Evolutionary conservation across 2,113 vertebrate genomes (phyloP).

Genomic region (Muscicapa adusta): DNA sequence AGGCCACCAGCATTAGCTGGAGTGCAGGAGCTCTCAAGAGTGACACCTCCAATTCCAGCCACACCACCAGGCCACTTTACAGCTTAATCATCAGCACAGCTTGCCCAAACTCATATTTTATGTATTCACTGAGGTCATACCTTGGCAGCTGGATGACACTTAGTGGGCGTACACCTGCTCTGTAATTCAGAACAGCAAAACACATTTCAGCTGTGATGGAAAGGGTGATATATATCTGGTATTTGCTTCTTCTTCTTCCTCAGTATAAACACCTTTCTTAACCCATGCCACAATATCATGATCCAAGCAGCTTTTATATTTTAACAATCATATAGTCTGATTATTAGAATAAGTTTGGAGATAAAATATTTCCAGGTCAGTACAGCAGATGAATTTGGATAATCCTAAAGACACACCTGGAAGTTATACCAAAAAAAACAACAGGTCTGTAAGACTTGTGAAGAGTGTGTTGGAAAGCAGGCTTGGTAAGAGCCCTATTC

Average conservation of each 20-base stretch:
- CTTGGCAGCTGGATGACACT: not conserved
- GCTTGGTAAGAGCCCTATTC: not conserved
- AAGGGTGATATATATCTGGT: accelerated
- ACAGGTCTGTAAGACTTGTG: too few species aligned
- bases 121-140: not conserved
- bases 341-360: not conserved
- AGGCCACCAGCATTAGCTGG: not conserved
- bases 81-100: not conserved
- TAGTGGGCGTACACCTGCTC: not conserved
- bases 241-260: not conserved
- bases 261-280: not conserved
- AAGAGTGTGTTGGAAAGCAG: not conserved
- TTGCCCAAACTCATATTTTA: not conserved
- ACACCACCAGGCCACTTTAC: not conserved
- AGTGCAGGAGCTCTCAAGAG: not conserved
- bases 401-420: not conserved
- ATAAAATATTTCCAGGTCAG: not conserved
- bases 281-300: not conserved
- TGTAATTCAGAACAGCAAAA: not conserved
- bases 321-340: not conserved
- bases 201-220: not conserved
- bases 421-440: not conserved
- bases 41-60: not conserved
- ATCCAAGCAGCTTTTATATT: not conserved
- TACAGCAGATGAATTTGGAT: not conserved